Percentiles rank a stretch among this genome's conserved stretches.
Evolutionary conservation across 2,797 vertebrate species (phyloP).

Genomic region (Spea hammondii): DNA sequence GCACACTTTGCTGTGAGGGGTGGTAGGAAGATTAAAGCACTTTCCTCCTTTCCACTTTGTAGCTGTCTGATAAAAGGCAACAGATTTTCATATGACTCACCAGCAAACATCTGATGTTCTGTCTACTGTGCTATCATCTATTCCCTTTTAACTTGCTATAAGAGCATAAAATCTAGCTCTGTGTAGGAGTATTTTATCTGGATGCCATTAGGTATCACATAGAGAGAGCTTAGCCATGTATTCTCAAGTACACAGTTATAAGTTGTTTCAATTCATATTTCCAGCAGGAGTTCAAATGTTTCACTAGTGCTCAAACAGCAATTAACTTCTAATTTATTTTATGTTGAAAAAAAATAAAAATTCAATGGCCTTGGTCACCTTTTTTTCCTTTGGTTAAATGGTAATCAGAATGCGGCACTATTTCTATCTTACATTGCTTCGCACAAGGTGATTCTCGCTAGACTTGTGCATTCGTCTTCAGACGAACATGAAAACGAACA

Average conservation of each 20-base stretch:
- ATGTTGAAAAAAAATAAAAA: no score
- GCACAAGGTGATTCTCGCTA: no score
- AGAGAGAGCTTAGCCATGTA: background rate
- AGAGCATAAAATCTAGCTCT: slow-evolving; percentile 5
- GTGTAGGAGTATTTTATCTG: background rate
- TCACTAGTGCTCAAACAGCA: no score
- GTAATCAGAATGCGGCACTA: no score
- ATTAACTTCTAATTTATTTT: no score
- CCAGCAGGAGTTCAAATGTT: background rate
- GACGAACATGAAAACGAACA: no score
- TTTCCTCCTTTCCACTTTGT: slow-evolving; percentile 36
- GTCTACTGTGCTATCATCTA: slow-evolving; percentile 24
- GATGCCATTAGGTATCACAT: background rate
- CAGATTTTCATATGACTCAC: slow-evolving; percentile 34
- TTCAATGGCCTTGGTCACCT: no score
- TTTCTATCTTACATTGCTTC: no score
- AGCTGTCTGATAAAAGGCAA: slow-evolving; percentile 35
- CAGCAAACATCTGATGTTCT: slow-evolving; percentile 16
- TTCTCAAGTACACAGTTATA: background rate
- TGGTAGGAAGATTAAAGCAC: slow-evolving; percentile 39
- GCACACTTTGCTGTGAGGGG: slow-evolving; percentile 30
- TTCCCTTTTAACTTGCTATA: slow-evolving; percentile 35
- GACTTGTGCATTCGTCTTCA: no score
- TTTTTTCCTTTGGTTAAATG: no score
- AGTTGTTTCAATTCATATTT: background rate